Percentiles rank a stretch among this genome's conserved stretches.
These are phyloP conservation scores for Troides helena DNA, from an alignment of 2,888 invertebrate species.

Conservation along the genomic window DNA sequence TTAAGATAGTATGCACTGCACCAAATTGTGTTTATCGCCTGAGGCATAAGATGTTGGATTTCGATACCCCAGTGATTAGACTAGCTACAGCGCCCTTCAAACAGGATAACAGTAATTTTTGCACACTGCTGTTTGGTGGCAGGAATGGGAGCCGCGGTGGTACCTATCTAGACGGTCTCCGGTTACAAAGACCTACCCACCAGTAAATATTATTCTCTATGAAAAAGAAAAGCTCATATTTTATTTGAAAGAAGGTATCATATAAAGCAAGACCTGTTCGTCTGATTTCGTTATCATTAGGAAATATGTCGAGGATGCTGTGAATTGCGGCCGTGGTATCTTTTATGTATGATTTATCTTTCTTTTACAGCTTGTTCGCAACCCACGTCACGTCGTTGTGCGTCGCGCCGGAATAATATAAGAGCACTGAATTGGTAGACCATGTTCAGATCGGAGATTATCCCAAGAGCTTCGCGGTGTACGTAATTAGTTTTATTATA, in stretches of 20 bases:
- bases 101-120: no score
- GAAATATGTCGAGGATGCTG: conserved; percentile 13
- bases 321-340: conserved; percentile 13
- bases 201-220: no score
- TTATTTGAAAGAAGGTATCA: not conserved
- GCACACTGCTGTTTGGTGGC: no score
- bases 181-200: no score
- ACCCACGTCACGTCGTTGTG: conserved; percentile 24
- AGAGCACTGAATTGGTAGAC: conserved; percentile 11
- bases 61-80: no score
- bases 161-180: no score
- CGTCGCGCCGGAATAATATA: conserved; percentile 20
- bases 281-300: conserved; percentile 15
- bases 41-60: no score
- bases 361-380: conserved; percentile 8
- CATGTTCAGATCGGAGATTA: conserved; percentile 15
- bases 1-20: no score
- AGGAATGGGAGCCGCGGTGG: no score
- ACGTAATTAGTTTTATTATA: conserved; percentile 16
- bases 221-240: no score
- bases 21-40: no score
- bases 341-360: conserved; percentile 21
- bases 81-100: no score
- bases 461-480: conserved; percentile 5
- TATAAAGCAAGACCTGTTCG: not conserved